Percentiles rank a stretch among this genome's conserved stretches.
These are phyloP conservation scores for Antechinus flavipes DNA, from an alignment of 2,113 vertebrate genomes.

Conservation along the genomic window DNA sequence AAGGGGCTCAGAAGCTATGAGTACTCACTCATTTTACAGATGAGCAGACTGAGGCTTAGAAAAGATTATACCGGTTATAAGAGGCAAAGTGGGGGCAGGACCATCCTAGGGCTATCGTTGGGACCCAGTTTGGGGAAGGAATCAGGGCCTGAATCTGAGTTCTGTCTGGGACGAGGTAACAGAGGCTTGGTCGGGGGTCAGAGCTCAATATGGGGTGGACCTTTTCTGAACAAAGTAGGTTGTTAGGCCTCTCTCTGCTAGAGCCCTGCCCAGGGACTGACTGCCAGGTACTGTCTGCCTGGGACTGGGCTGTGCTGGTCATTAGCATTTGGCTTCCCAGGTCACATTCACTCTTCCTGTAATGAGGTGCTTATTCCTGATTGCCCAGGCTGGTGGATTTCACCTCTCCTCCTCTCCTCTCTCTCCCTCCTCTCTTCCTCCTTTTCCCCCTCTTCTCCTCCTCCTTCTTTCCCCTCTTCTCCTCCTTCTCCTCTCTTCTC, in stretches of 20 bases:
- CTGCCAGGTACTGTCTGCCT: not conserved
- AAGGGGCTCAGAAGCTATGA: not conserved
- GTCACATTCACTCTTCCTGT: not conserved
- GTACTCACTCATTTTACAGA: not conserved
- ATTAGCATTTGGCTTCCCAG: not conserved
- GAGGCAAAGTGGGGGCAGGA: not conserved
- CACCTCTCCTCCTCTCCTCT: not conserved
- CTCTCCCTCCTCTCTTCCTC: too few relatives aligned
- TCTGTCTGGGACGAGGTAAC: not conserved
- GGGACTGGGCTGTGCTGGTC: not conserved
- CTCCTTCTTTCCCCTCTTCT: too few relatives aligned
- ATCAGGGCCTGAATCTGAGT: not conserved
- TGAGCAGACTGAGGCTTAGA: not conserved
- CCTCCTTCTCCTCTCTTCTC: too few relatives aligned
- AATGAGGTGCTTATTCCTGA: not conserved
- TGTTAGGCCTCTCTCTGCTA: not conserved
- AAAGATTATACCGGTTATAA: not conserved
- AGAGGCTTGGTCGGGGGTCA: not conserved
- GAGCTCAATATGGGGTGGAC: not conserved
- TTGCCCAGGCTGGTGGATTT: not conserved
- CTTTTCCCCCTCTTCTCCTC: too few relatives aligned
- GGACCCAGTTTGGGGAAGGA: not conserved
- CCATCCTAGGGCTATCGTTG: not conserved
- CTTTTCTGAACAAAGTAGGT: not conserved
- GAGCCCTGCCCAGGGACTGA: not conserved